Conservation (phyloP, 2,113 vertebrate species). For the Ornithorhynchus anatinus region DNA sequence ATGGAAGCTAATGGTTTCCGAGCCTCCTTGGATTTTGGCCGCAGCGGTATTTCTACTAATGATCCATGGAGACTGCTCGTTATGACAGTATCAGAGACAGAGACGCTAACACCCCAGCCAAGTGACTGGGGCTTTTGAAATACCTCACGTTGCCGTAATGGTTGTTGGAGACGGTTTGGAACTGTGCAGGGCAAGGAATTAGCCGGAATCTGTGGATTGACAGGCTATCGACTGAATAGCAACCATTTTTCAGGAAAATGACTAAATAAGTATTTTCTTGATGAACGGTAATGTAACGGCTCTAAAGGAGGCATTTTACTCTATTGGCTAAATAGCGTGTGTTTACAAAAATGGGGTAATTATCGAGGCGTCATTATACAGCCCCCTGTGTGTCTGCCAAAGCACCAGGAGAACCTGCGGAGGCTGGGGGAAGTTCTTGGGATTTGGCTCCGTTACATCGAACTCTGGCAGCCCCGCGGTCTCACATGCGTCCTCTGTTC, state of each 20-base stretch:
- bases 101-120: slow-evolving; percentile 23
- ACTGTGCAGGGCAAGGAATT: slow-evolving; percentile 28
- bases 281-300: slow-evolving; percentile 51
- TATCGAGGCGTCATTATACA: slow-evolving; percentile 60
- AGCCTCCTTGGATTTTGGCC: not conserved
- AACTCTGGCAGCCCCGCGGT: not conserved
- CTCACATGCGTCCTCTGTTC: slow-evolving; percentile 10
- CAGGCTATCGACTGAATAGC: slow-evolving; percentile 30
- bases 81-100: slow-evolving; percentile 43
- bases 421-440: slow-evolving; percentile 18
- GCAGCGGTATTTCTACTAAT: not conserved
- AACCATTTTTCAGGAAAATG: slow-evolving; percentile 48
- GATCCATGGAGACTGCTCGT: not conserved
- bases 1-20: slow-evolving; percentile 21
- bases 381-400: slow-evolving; percentile 36
- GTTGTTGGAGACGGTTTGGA: slow-evolving; percentile 22
- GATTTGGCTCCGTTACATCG: slow-evolving; percentile 39
- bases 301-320: slow-evolving; percentile 59
- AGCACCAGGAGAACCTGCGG: slow-evolving; percentile 12
- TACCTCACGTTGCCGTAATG: slow-evolving; percentile 12
- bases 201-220: slow-evolving; percentile 30
- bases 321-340: slow-evolving; percentile 57
- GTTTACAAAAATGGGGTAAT: slow-evolving; percentile 69
- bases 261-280: slow-evolving; percentile 61
- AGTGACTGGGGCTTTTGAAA: slow-evolving; percentile 18